Percentiles rank a stretch among this genome's conserved stretches.
These are phyloP conservation scores for Aphelocoma californica DNA, from an alignment of 2,797 vertebrate genomes.

Conservation along the genomic window DNA sequence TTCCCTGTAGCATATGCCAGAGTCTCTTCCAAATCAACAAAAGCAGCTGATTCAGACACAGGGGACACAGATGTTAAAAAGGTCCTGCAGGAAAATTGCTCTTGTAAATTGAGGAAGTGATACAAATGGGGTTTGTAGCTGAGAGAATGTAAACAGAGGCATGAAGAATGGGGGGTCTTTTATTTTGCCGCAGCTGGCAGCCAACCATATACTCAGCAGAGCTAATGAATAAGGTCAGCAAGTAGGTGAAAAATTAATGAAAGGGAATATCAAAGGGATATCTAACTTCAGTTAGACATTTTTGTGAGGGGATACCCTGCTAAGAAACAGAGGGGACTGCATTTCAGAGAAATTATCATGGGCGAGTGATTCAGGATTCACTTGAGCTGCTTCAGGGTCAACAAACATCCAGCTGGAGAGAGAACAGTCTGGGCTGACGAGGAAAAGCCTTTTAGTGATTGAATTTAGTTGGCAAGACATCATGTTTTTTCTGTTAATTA, in stretches of 20 bases:
- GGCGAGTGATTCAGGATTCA: not conserved
- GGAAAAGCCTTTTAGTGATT: not conserved
- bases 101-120: not conserved
- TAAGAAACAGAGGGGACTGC: not conserved
- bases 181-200: not conserved
- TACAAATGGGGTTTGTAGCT: not conserved
- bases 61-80: conserved; percentile 21
- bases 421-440: not conserved
- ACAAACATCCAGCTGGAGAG: conserved; percentile 10
- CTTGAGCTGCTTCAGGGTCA: not conserved
- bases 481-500: conserved; percentile 25
- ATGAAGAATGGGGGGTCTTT: not conserved
- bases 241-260: not conserved
- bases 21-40: conserved; percentile 17
- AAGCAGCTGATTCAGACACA: conserved; percentile 20
- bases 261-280: not conserved
- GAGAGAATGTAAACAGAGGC: not conserved
- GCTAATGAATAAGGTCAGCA: not conserved
- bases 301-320: not conserved
- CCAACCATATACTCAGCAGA: not conserved
- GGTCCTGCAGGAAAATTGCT: conserved; percentile 12
- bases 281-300: not conserved
- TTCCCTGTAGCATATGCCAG: not conserved
- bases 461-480: conserved; percentile 22
- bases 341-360: not conserved